Percentiles rank a stretch among this genome's conserved stretches.
Evolutionary conservation across 2,113 vertebrate species (phyloP).

Genomic region (Willisornis vidua): DNA sequence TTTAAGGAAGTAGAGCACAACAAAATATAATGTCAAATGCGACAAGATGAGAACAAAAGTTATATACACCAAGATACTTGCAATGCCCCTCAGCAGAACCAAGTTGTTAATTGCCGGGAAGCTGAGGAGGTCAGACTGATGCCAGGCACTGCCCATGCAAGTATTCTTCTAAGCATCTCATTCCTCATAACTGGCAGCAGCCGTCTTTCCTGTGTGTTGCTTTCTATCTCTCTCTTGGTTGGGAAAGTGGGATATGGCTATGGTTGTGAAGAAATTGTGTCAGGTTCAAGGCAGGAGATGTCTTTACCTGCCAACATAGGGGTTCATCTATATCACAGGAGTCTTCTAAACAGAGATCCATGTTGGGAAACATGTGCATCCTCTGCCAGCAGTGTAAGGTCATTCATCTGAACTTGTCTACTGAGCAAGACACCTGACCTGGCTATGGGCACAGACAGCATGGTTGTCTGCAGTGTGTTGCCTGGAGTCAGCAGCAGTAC

Average conservation of each 20-base stretch:
- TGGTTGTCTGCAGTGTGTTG: background rate
- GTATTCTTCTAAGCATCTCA: background rate
- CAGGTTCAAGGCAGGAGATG: background rate
- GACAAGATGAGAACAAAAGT: background rate
- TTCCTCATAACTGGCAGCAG: background rate
- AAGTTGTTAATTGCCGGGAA: background rate
- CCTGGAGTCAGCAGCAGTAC: rapidly evolving
- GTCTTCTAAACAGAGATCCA: background rate
- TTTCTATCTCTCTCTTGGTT: background rate
- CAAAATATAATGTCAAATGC: background rate
- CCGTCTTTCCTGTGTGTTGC: rapidly evolving
- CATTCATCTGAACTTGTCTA: background rate
- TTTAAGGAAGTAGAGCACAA: background rate
- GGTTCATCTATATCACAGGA: background rate
- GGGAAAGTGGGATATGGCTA: background rate
- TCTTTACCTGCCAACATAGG: background rate
- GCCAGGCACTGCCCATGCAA: background rate
- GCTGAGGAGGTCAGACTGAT: rapidly evolving
- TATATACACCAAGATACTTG: background rate
- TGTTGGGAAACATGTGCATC: background rate
- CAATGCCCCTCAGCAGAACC: background rate
- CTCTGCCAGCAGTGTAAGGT: background rate
- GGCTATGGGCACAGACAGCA: background rate
- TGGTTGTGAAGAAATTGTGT: background rate
- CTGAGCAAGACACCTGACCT: rapidly evolving